These are phyloP conservation scores for Dryococelus australis DNA, from an alignment of 2,888 invertebrate genomes.

Conservation along the genomic window DNA sequence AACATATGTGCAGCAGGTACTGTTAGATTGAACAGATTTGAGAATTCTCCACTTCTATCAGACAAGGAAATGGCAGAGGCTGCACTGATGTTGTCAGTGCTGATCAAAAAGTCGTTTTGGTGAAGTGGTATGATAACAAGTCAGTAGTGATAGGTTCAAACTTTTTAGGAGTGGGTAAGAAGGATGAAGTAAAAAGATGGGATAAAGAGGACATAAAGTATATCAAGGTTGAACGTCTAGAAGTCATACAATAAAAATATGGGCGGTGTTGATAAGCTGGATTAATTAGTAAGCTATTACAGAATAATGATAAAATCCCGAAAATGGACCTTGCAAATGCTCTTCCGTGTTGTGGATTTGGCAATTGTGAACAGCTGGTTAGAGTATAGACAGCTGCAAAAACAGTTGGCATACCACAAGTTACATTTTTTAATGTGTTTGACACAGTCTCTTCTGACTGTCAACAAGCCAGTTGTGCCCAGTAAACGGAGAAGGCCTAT, in stretches of 20 bases:
- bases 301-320: neutral
- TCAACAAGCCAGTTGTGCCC: neutral
- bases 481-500: neutral
- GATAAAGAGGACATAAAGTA: slow-evolving; percentile 18
- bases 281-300: slow-evolving; percentile 35
- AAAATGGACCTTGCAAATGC: neutral
- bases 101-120: slow-evolving; percentile 23
- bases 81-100: slow-evolving; percentile 6
- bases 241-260: slow-evolving; percentile 26
- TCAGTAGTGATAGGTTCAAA: slow-evolving; percentile 26
- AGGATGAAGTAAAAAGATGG: slow-evolving; percentile 11
- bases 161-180: slow-evolving; percentile 33
- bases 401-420: neutral
- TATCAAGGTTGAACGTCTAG: slow-evolving; percentile 19
- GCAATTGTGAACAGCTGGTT: neutral
- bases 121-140: slow-evolving; percentile 20
- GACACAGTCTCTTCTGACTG: neutral
- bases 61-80: slow-evolving; percentile 24
- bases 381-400: neutral
- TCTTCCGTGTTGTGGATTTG: neutral
- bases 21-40: slow-evolving; percentile 24
- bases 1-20: slow-evolving; percentile 26
- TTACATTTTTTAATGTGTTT: neutral
- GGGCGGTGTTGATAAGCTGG: neutral
- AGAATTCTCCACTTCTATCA: neutral